A percentile compares a stretch with the other conserved stretches of the same genome.
Conservation (phyloP, 2,113 vertebrate species). For the Mohoua ochrocephala region DNA sequence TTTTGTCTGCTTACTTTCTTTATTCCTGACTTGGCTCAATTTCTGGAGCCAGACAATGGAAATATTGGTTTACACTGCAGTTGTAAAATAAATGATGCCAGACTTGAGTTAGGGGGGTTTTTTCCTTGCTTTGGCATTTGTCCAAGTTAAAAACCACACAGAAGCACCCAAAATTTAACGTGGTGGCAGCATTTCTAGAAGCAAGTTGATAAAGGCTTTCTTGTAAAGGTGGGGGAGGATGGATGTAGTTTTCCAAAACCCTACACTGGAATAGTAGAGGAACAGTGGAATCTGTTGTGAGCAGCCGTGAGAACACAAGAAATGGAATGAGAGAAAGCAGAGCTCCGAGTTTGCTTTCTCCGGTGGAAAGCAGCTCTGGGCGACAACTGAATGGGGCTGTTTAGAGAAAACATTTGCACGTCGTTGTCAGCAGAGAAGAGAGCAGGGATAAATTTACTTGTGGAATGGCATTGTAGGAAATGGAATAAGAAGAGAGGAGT, state of each 20-base stretch:
- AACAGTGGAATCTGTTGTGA: neutral
- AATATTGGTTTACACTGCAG: neutral
- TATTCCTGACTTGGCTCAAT: neutral
- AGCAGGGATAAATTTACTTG: neutral
- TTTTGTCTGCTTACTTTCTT: neutral
- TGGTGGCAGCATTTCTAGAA: neutral
- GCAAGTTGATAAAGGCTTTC: neutral
- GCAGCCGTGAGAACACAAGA: neutral
- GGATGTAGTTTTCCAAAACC: neutral
- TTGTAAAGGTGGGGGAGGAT: neutral
- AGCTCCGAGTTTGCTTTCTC: neutral
- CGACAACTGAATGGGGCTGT: neutral
- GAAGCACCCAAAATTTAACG: neutral
- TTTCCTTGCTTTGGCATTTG: neutral
- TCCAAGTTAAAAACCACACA: neutral
- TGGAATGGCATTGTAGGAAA: neutral
- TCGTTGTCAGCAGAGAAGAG: neutral
- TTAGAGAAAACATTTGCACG: neutral
- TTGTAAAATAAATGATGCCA: neutral
- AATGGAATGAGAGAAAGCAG: neutral
- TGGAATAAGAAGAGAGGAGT: neutral
- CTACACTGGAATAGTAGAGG: neutral
- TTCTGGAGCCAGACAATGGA: neutral
- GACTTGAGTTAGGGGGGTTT: neutral
- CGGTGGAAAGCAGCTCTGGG: neutral